Evolutionary conservation across 2,113 vertebrate genomes (phyloP).

Genomic region (Columbina picui): DNA sequence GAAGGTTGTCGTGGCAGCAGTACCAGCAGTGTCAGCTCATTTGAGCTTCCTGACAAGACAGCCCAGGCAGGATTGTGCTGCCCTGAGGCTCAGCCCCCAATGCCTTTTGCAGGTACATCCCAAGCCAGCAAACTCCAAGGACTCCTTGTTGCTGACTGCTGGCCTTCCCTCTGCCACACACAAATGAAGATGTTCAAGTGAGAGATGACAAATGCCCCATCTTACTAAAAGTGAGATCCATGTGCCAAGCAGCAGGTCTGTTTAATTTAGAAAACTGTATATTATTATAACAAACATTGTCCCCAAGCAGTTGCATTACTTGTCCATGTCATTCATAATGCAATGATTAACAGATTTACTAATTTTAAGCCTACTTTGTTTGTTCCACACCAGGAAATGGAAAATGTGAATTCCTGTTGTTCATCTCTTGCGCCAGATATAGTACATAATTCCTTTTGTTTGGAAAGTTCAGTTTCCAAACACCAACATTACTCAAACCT

Average conservation of each 20-base stretch:
- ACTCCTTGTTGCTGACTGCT: background rate
- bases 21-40: accelerated
- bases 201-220: background rate
- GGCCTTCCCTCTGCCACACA: background rate
- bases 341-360: background rate
- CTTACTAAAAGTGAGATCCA: background rate
- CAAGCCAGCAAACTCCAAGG: background rate
- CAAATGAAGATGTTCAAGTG: background rate
- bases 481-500: background rate
- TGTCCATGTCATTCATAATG: background rate
- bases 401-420: slow-evolving; percentile 39
- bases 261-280: background rate
- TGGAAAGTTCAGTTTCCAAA: background rate
- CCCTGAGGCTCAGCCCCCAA: accelerated
- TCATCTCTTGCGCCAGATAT: background rate
- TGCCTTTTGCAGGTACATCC: accelerated
- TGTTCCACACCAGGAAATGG: slow-evolving; percentile 14
- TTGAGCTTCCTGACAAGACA: background rate
- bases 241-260: background rate
- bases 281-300: background rate
- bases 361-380: slow-evolving; percentile 32
- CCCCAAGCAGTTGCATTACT: background rate
- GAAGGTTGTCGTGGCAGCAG: background rate
- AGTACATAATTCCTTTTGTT: background rate
- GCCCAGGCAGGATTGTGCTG: accelerated